phyloP scores from a whole-genome alignment of 2,113 vertebrate species.

The Passer montanus region DNA sequence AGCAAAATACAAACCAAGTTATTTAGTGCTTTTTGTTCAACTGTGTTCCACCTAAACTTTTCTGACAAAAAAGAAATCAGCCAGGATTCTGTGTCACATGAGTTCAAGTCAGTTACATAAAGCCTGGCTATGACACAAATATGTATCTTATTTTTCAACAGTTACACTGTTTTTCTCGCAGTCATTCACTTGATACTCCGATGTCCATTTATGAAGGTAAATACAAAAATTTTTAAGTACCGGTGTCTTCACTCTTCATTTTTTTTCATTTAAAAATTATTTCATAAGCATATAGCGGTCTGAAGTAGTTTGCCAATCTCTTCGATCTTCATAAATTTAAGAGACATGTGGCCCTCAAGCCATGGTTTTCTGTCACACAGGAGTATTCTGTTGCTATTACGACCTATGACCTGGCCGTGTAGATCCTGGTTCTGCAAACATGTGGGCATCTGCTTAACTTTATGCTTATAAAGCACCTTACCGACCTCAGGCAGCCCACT shows the following conservation, averaged over 20 bases:
- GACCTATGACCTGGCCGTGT: not conserved
- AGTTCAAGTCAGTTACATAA: constrained; percentile 1
- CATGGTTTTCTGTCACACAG: not conserved
- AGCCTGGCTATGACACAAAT: not conserved
- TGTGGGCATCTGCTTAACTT: not conserved
- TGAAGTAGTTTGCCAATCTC: not conserved
- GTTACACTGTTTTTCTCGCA: not conserved
- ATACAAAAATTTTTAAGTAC: not conserved
- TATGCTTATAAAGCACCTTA: not conserved
- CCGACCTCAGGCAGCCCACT: not conserved
- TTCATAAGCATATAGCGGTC: not conserved
- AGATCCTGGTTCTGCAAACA: not conserved
- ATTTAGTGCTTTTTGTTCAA: not conserved
- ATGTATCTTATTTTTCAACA: not conserved
- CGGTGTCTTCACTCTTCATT: not conserved
- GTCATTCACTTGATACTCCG: not conserved
- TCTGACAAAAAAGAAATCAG: not conserved
- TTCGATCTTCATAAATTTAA: not conserved
- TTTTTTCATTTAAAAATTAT: not conserved
- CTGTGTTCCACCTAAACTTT: not conserved
- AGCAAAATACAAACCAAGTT: not conserved
- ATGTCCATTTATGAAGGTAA: not conserved
- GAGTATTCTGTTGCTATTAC: not conserved
- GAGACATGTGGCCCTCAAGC: not conserved
- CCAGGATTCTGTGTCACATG: not conserved